Percentiles rank a stretch among this genome's conserved stretches.
These are phyloP conservation scores for Laticauda colubrina DNA, from an alignment of 2,113 vertebrate species.

Conservation along the genomic window DNA sequence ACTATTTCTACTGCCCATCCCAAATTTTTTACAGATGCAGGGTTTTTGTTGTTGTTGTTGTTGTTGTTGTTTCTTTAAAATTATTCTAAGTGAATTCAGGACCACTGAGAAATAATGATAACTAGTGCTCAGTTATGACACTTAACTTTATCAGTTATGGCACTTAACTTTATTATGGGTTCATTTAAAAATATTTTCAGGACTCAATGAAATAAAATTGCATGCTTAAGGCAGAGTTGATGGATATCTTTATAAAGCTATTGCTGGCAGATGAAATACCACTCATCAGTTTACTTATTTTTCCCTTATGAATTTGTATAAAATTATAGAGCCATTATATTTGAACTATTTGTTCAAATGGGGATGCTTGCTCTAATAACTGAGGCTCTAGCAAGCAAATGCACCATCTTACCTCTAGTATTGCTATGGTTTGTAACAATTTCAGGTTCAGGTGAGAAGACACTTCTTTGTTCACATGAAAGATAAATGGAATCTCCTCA, in stretches of 20 bases:
- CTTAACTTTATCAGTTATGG: background rate
- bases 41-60: background rate
- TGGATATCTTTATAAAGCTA: background rate
- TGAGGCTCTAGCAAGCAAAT: background rate
- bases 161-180: background rate
- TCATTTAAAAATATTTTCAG: background rate
- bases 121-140: background rate
- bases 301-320: background rate
- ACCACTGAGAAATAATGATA: background rate
- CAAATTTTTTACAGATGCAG: background rate
- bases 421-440: slow-evolving; percentile 39
- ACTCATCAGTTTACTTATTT: background rate
- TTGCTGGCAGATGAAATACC: background rate
- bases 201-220: background rate
- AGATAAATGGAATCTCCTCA: slow-evolving; percentile 42
- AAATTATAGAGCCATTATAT: background rate
- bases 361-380: background rate
- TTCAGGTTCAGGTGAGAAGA: slow-evolving; percentile 46
- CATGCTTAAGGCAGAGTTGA: background rate
- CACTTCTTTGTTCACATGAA: slow-evolving; percentile 55
- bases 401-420: slow-evolving; percentile 53
- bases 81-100: background rate
- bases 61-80: background rate
- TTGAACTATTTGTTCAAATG: background rate
- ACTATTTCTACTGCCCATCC: background rate